Evolutionary conservation across 1,140 invertebrate species (phyloP), one percentile per base, ranked within the genome.

Genomic region (Stratiolaelaps scimitus): DNA sequence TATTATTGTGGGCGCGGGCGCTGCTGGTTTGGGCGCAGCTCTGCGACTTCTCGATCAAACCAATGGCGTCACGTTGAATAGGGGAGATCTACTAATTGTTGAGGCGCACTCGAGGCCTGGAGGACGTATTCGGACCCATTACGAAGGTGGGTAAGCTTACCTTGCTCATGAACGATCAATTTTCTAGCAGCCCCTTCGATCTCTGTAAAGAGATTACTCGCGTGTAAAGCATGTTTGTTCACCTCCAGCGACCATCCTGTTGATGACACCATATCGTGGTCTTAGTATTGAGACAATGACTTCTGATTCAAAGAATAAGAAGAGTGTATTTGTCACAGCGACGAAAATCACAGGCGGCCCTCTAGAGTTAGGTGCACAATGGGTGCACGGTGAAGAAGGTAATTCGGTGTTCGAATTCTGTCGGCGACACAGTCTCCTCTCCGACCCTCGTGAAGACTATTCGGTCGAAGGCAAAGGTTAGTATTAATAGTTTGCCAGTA

Each of bases 361-460:
- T 19, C 45, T 79, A 7, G 78, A 80, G 70, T 43, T 79, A 1
- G 79, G 79, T 43, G 78, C 78, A 7, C 77, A 79, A 68, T 80
- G 77, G 75, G 73, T 80, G 56, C 79, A 80, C 70, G 79, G 79
- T 17, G 71, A 74, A 66, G 56, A 72, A 46, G 71, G 65, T 2
- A 77, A 77, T 68, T 56, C 70, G 20, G 68, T 74, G 7, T 73
- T 69, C 45, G 44, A 73, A 76, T 77, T 91, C 66, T 88, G 88
- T 0, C 85, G 88, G 75, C 81, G 48, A 26, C 17, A 65, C 10
- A 45, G 68, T 56, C 45, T 73, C 7, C 46, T 73, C n/a, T 40
- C 64, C 5, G 34, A 67, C 28, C 56, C 64, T 15, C 28, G 47
- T 19, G 17, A 48, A 20, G 68, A 70, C 30, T 46, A 13, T 19